Percentiles rank a stretch among this genome's conserved stretches.
Evolutionary conservation across 2,113 vertebrate species (phyloP).

Genomic region (Silurus asotus): DNA sequence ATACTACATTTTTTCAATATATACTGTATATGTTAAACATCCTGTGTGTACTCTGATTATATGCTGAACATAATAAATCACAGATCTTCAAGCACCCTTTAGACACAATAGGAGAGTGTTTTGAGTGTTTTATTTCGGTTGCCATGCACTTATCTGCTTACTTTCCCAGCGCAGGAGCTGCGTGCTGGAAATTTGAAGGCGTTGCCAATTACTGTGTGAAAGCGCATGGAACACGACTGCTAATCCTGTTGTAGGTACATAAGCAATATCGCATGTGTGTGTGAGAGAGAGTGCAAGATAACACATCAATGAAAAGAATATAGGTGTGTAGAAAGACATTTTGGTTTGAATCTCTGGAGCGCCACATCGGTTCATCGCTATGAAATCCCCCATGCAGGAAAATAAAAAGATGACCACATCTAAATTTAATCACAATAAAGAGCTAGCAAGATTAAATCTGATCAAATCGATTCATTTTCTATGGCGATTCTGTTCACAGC

Average conservation of each 20-base stretch:
- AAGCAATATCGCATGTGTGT: background rate
- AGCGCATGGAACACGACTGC: background rate
- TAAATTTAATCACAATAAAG: background rate
- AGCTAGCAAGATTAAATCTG: background rate
- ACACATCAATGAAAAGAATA: slow-evolving; percentile 11
- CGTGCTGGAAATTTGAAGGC: slow-evolving; percentile 53
- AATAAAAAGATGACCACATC: background rate
- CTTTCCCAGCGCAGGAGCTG: slow-evolving; percentile 50
- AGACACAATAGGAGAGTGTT: background rate
- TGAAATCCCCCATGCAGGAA: no score
- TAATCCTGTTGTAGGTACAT: background rate
- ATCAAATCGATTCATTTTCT: background rate
- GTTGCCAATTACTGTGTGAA: background rate
- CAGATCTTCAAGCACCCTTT: background rate
- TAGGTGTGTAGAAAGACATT: background rate
- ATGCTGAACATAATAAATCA: background rate
- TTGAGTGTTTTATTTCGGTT: slow-evolving; percentile 29
- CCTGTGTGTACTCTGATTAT: no score
- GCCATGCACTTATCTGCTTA: slow-evolving; percentile 25
- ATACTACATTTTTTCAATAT: no score
- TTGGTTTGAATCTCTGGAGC: background rate
- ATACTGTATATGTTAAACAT: no score
- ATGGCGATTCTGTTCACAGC: no score
- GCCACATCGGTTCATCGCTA: background rate
- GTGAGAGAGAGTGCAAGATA: background rate